Evolutionary conservation across 2,888 invertebrate genomes (phyloP).

Genomic region (Strigamia crassipes): DNA sequence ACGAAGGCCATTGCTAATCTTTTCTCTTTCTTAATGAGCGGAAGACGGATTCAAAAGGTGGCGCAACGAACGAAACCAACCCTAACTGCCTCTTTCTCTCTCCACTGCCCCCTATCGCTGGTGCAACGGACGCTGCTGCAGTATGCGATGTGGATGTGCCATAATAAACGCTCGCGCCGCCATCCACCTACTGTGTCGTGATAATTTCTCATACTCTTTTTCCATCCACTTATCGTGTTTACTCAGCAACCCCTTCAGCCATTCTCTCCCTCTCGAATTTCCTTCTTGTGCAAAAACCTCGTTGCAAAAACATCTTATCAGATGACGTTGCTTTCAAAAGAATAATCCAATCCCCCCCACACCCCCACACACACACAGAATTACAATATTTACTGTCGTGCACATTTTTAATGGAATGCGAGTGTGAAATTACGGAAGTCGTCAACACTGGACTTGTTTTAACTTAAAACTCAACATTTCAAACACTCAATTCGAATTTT

Average conservation of each 20-base stretch:
- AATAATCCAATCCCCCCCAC: not conserved
- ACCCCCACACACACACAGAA: no score
- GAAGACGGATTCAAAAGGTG: slow-evolving; percentile 34
- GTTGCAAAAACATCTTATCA: not conserved
- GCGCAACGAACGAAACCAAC: slow-evolving; percentile 29
- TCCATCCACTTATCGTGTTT: slow-evolving; percentile 31
- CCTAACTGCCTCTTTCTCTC: slow-evolving; percentile 11
- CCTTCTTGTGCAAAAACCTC: slow-evolving; percentile 4
- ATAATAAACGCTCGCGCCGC: slow-evolving; percentile 20
- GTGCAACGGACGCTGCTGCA: slow-evolving; percentile 5
- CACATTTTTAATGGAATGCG: no score
- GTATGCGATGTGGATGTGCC: no score
- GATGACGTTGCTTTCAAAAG: not conserved
- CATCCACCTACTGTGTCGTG: slow-evolving; percentile 14
- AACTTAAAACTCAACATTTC: no score
- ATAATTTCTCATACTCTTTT: not conserved
- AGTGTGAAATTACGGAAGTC: no score
- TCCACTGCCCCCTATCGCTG: slow-evolving; percentile 33
- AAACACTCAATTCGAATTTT: no score
- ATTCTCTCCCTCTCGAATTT: not conserved
- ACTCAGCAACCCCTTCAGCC: slow-evolving; percentile 8
- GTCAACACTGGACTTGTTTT: no score
- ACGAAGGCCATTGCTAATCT: slow-evolving; percentile 19
- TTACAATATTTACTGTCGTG: no score
- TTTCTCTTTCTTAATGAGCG: slow-evolving; percentile 37